Conservation (phyloP, 2,888 invertebrate genomes). For the Amphipyra tragopoginis region DNA sequence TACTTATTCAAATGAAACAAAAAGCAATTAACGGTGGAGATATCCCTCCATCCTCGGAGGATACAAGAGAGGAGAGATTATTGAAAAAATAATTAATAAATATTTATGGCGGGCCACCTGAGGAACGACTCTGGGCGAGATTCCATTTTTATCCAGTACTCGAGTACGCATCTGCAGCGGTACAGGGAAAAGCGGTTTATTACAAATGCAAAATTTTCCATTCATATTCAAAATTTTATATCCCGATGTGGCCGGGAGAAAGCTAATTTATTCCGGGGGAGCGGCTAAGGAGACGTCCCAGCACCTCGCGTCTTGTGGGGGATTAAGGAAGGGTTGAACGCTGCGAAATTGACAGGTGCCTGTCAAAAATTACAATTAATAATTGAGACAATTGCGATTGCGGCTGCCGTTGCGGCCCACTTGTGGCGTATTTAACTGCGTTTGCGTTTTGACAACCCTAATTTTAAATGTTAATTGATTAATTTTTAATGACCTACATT, state of each 20-base stretch:
- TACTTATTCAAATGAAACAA: slow-evolving; percentile 90
- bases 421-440: slow-evolving; percentile 45
- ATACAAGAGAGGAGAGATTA: slow-evolving; percentile 87
- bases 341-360: slow-evolving; percentile 89
- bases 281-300: slow-evolving; percentile 84
- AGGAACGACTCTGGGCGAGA: slow-evolving; percentile 80
- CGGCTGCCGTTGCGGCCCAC: slow-evolving; percentile 57
- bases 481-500: neutral
- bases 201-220: slow-evolving; percentile 96
- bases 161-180: slow-evolving; percentile 85
- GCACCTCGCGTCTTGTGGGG: slow-evolving; percentile 87
- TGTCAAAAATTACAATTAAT: slow-evolving; percentile 90
- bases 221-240: slow-evolving; percentile 97
- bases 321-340: slow-evolving; percentile 88
- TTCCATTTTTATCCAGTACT: slow-evolving; percentile 85
- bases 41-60: slow-evolving; percentile 87
- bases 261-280: slow-evolving; percentile 94
- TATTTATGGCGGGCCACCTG: slow-evolving; percentile 89
- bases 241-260: slow-evolving; percentile 92
- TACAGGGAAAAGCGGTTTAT: slow-evolving; percentile 92
- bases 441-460: slow-evolving; percentile 35
- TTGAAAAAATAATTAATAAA: slow-evolving; percentile 91
- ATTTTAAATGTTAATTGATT: slow-evolving; percentile 24
- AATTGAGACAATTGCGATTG: slow-evolving; percentile 84
- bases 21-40: slow-evolving; percentile 89